Evolutionary conservation across 1,140 invertebrate genomes (phyloP), one percentile per base, ranked within the genome.

Genomic region (Diachasmimorpha longicaudata): DNA sequence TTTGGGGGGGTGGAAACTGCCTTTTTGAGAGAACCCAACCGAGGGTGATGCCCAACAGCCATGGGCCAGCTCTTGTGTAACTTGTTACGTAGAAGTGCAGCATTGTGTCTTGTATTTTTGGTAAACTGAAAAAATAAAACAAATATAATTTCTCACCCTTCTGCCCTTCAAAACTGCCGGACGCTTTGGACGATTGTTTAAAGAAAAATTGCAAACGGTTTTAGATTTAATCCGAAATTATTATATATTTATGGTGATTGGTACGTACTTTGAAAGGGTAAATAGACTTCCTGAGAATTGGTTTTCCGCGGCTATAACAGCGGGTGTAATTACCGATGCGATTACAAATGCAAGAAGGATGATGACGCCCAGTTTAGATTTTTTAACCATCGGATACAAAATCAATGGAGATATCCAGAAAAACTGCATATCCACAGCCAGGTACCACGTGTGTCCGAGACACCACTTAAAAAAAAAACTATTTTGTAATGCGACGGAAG

Each of bases 21-120:
- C 39, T 77, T 46, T 25, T 69, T 46, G 21, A 66, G 74, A 52
- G 70, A 36, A 13, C 77, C 77, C 91, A 92, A 16, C 91, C 91
- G 19, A 89, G 80, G 25, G 90, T 80, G 73, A 92, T 88, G 19
- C 92, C 92, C 16, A 91, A 85, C 19, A 93, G 77, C 83, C 91
- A 92, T 0, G 92, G 90, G 4, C 88, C 85, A 46, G 89, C 88
- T 79, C 90, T 82, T 0, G 85, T 88, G 78, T 90, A 89, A 9
- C 80, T 80, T 10, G 74, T 69, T 23, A 80, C 74, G 68, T 87
- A 86, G 70, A 82, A 83, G 63, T 81, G 55, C 37, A 42, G 55
- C 39, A 79, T 39, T 3, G n/a, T 16, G 14, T 72, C 39, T 16
- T 19, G 8, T 3, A 58, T 1, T 21, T 58, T 58, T 21, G 2